Conservation (phyloP, 2,113 vertebrate species). For the Gasterosteus nipponicus region DNA sequence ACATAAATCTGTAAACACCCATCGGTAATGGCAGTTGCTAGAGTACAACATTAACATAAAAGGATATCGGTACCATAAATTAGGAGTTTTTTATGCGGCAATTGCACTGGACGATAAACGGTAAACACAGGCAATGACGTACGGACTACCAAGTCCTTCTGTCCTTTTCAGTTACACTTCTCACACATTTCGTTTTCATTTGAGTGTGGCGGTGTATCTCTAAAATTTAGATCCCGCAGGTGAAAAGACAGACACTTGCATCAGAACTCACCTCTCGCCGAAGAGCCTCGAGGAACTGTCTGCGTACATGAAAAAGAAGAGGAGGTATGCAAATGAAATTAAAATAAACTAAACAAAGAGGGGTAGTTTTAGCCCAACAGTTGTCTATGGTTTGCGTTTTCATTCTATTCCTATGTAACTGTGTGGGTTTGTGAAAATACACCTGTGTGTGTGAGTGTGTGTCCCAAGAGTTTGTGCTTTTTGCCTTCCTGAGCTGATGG, state of each 20-base stretch:
- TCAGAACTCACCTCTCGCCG: neutral
- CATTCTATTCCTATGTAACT: conserved; percentile 2
- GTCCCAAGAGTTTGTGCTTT: neutral
- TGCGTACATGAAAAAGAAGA: neutral
- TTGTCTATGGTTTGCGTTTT: neutral
- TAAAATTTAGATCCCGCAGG: neutral
- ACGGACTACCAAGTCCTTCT: neutral
- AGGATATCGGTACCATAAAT: neutral
- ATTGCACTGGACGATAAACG: neutral
- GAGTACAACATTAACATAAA: neutral
- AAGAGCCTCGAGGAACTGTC: neutral
- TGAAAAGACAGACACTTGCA: neutral
- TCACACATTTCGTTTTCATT: neutral
- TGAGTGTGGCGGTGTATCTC: neutral
- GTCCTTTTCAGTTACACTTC: neutral
- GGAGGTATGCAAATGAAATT: too few species aligned
- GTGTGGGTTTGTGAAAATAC: neutral
- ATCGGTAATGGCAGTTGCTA: neutral
- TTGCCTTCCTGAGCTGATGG: conserved; percentile 6
- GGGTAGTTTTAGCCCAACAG: neutral
- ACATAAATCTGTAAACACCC: neutral
- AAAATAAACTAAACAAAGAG: neutral
- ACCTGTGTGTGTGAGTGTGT: neutral
- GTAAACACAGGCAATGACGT: neutral
- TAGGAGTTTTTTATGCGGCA: neutral